Evolutionary conservation across 2,113 vertebrate species (phyloP), one percentile per base, ranked within the genome.

Genomic region (Oreochromis tanganicae): DNA sequence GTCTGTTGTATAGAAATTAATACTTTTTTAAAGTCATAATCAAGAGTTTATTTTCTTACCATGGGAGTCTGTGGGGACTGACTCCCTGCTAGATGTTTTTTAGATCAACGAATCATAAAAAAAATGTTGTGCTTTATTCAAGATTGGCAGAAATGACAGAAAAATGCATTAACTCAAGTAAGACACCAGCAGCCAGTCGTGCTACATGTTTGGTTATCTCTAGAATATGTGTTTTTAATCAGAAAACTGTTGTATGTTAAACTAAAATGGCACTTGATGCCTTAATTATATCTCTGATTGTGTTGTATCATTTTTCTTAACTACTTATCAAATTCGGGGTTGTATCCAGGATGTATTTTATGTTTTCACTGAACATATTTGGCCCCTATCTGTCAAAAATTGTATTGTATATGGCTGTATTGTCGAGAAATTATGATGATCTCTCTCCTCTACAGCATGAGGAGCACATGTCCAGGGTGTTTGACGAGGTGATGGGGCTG

Each of bases 401-500:
- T 43, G 38, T 24, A n/a, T 41, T 14, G 19, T 24, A 41, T 21
- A 68, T 21, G 17, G 21, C 36, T 27, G 13, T 46, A 14, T 46
- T 27, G 9, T 46, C 3, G 3, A 46, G 13, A 46, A 73, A 17
- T 48, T 4, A 73, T 17, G 27, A 6, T 0, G 17, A 55, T 7
- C 7, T 36, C 50, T 75, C 16, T 48, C n/a, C 48, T 54, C 2
- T 34, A 7, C 91, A 95, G 95, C 93, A 95, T 12, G 93, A 96
- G 11, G 57, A 93, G 87, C 94, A 57, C 16, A 86, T 95, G 71
- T 95, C 94, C 43, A 91, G 92, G 84, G 89, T 94, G 5, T 96
- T 96, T 80, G 95, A 96, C 17, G 93, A 95, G 85, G 95, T 95
- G 56, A 95, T 95, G 94, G 95, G 95, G 2, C 85, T 96, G 43